A percentile compares a stretch with the other conserved stretches of the same genome.
Conservation (phyloP, 2,113 vertebrate species). For the Setophaga kirtlandii region DNA sequence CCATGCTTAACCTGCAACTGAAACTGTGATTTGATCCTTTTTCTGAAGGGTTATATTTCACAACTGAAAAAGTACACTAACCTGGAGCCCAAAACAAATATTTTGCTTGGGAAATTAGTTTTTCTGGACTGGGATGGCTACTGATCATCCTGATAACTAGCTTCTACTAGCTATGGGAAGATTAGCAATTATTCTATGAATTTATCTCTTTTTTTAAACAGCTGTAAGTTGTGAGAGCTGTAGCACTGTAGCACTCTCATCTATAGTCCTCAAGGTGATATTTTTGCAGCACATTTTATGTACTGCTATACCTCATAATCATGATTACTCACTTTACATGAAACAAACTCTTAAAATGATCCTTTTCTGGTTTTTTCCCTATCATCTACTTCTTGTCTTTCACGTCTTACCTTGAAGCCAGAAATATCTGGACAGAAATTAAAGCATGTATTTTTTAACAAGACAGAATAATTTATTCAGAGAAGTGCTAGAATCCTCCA, state of each 20-base stretch:
- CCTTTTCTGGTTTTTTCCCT: neutral
- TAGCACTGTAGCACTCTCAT: neutral
- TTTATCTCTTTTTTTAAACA: neutral
- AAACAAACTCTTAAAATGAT: neutral
- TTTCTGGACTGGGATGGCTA: neutral
- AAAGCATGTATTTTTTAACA: neutral
- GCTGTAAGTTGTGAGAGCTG: neutral
- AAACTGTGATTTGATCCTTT: neutral
- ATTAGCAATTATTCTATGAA: neutral
- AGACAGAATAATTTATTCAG: neutral
- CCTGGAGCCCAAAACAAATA: neutral
- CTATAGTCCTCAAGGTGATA: neutral
- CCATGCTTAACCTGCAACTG: neutral
- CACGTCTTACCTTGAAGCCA: neutral
- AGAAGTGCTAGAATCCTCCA: neutral
- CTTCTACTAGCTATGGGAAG: neutral
- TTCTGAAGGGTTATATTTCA: constrained; percentile 9
- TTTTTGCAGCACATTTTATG: neutral
- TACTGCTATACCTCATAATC: neutral
- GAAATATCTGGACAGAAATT: neutral
- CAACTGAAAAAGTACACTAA: neutral
- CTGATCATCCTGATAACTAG: neutral
- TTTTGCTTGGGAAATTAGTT: neutral
- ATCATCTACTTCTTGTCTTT: neutral
- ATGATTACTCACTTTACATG: neutral